Evolutionary conservation across 2,113 vertebrate species (phyloP).

Genomic region (Sturnus vulgaris): DNA sequence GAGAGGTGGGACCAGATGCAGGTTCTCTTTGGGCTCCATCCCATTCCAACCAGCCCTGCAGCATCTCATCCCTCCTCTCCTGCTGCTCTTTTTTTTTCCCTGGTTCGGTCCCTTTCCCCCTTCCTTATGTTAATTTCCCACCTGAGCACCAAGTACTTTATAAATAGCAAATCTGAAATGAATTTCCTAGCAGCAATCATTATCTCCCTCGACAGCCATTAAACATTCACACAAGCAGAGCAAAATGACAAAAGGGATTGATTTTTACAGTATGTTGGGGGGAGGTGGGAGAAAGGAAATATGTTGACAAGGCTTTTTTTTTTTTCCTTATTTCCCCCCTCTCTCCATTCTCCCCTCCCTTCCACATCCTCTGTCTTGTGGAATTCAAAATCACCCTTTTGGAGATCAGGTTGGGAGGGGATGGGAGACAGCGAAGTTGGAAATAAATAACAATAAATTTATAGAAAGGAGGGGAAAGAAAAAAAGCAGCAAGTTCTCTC

Average conservation of each 20-base stretch:
- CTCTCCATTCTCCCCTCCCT: background rate
- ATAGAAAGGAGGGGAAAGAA: accelerated
- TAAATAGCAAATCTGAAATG: constrained; percentile 86
- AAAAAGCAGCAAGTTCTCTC: background rate
- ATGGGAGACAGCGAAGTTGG: background rate
- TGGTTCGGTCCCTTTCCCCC: constrained; percentile 36
- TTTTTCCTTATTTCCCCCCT: background rate
- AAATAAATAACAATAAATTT: background rate
- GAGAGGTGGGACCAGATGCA: background rate
- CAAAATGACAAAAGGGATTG: constrained; percentile 82
- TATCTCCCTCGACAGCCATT: constrained; percentile 83
- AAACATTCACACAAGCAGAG: constrained; percentile 81
- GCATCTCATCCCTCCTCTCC: constrained; percentile 6
- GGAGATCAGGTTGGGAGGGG: background rate
- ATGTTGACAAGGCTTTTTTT: constrained; percentile 72
- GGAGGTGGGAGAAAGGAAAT: constrained; percentile 69
- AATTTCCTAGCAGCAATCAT: constrained; percentile 83
- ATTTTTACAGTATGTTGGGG: constrained; percentile 79
- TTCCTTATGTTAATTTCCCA: constrained; percentile 81
- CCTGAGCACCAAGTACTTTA: constrained; percentile 81
- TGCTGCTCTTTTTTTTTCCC: background rate
- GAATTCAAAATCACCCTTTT: constrained; percentile 54
- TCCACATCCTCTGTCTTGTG: background rate
- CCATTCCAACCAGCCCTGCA: background rate
- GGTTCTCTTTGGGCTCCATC: background rate